Percentiles rank a stretch among this genome's conserved stretches.
Conservation (phyloP, 2,113 vertebrate species). For the Egretta garzetta region DNA sequence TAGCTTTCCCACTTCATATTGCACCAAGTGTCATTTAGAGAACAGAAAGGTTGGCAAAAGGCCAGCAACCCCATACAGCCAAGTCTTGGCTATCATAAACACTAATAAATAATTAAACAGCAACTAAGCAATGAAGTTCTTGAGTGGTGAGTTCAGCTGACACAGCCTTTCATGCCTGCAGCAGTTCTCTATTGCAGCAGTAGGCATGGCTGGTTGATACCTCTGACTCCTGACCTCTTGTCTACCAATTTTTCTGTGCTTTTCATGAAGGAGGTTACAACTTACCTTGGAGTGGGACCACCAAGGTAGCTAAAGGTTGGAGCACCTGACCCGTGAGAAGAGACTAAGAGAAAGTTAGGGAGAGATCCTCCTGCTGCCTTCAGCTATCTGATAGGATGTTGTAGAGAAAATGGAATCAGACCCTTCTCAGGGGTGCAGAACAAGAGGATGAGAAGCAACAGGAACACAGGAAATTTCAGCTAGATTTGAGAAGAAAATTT, state of each 20-base stretch:
- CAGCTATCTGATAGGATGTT: neutral
- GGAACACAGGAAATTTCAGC: neutral
- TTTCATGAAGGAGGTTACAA: neutral
- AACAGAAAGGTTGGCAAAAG: neutral
- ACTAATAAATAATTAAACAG: neutral
- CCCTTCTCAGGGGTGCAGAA: neutral
- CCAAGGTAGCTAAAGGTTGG: neutral
- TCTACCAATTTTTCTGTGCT: neutral
- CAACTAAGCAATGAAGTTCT: neutral
- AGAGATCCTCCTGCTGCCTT: neutral
- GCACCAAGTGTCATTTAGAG: neutral
- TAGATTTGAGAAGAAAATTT: neutral
- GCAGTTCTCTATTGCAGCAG: neutral
- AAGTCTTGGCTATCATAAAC: neutral
- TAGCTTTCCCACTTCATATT: fast-evolving
- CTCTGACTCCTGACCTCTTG: neutral
- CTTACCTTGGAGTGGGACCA: neutral
- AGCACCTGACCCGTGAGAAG: neutral
- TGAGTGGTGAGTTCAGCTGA: neutral
- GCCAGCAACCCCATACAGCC: neutral
- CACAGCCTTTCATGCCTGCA: neutral
- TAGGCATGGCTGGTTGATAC: neutral
- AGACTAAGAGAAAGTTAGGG: neutral
- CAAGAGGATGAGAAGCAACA: neutral
- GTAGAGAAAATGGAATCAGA: neutral